These are phyloP conservation scores for Bombus terrestris DNA, from an alignment of 1,140 invertebrate genomes.

Conservation along the genomic window DNA sequence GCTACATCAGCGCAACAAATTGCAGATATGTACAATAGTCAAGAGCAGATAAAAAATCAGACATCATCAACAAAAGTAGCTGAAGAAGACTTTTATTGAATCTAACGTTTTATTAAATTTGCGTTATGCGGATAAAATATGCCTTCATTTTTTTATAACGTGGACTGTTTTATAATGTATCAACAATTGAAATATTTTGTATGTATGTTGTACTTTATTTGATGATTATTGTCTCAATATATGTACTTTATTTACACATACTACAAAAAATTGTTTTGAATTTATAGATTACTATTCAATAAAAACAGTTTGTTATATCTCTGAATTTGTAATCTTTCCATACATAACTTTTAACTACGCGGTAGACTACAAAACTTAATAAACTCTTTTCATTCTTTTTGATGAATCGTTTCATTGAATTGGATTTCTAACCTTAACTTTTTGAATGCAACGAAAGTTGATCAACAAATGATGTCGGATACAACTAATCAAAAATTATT, in stretches of 20 bases:
- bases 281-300: not conserved
- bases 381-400: too few species aligned
- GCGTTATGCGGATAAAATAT: not conserved
- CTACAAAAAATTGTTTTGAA: not conserved
- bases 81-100: constrained; percentile 89
- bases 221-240: not conserved
- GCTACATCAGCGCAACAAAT: constrained; percentile 96
- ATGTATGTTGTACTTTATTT: not conserved
- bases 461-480: constrained; percentile 26
- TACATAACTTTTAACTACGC: not conserved
- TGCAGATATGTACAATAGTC: constrained; percentile 91
- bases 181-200: not conserved
- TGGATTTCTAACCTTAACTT: constrained; percentile 14
- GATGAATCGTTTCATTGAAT: not conserved
- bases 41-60: constrained; percentile 96
- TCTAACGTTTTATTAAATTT: not conserved
- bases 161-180: not conserved
- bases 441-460: not conserved
- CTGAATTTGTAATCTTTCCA: not conserved
- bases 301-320: not conserved
- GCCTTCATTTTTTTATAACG: too few species aligned
- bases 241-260: not conserved
- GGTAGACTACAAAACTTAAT: not conserved
- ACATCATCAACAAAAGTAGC: constrained; percentile 73
- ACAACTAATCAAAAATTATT: constrained; percentile 81